phyloP scores from a whole-genome alignment of 2,888 invertebrate species.

The Campoplex capitator region DNA sequence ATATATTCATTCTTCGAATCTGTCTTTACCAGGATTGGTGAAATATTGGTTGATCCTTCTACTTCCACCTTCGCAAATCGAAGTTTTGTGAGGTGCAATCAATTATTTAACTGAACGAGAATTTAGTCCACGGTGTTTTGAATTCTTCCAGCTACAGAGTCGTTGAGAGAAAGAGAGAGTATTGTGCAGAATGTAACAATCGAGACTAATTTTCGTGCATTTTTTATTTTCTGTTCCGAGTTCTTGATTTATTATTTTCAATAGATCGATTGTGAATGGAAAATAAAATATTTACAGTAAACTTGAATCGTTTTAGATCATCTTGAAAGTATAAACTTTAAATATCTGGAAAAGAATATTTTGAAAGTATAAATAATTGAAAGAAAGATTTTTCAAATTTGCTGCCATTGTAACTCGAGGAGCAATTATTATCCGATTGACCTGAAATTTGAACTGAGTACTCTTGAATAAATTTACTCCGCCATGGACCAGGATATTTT shows the following conservation, averaged over 20 bases:
- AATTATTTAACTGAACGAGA: constrained; percentile 21
- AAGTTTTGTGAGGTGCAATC: constrained; percentile 31
- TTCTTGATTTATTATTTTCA: not conserved
- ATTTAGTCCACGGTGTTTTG: not conserved
- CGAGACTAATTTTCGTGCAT: not conserved
- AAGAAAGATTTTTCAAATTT: no score
- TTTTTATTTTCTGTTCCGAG: not conserved
- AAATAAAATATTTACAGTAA: no score
- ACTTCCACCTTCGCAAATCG: constrained; percentile 54
- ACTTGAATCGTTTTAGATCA: no score
- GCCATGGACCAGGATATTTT: no score
- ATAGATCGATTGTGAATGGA: no score
- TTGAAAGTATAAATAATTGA: no score
- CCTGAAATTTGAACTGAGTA: no score
- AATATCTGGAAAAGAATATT: no score
- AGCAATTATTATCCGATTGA: no score
- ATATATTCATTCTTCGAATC: constrained; percentile 42
- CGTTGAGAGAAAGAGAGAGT: not conserved
- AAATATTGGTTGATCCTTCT: constrained; percentile 42
- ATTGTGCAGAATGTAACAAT: not conserved
- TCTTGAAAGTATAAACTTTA: no score
- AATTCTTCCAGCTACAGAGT: not conserved
- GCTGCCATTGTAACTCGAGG: no score
- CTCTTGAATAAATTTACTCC: no score
- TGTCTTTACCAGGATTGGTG: constrained; percentile 26